Conservation (phyloP, 2,888 invertebrate species). For the Desoria tigrina region DNA sequence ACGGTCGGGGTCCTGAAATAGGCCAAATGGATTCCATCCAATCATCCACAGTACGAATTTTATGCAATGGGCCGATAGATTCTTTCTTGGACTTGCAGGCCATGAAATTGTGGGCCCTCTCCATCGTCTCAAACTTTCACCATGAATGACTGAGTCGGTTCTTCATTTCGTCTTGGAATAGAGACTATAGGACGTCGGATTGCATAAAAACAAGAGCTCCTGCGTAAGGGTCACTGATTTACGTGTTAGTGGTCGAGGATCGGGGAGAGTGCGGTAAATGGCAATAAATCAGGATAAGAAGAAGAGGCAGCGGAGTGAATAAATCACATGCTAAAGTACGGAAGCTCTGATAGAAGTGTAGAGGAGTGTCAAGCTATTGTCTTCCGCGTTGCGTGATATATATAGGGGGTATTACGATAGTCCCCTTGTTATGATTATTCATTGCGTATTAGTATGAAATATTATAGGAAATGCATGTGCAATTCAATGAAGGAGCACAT, state of each 20-base stretch:
- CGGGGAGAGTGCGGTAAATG: slow-evolving; percentile 22
- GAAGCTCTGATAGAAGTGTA: too few relatives aligned
- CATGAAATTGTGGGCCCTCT: too few relatives aligned
- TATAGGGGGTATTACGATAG: background rate
- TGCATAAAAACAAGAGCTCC: slow-evolving; percentile 10
- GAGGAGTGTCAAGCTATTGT: too few relatives aligned
- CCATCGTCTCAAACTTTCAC: slow-evolving; percentile 1
- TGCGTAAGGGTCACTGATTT: slow-evolving; percentile 36
- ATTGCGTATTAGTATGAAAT: background rate
- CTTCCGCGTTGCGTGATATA: too few relatives aligned
- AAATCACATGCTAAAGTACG: slow-evolving; percentile 18
- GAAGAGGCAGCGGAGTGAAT: slow-evolving; percentile 15
- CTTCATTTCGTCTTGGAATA: slow-evolving; percentile 21
- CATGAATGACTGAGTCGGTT: slow-evolving; percentile 22
- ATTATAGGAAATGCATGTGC: slow-evolving; percentile 11
- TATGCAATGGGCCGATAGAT: too few relatives aligned
- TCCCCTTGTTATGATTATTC: too few relatives aligned
- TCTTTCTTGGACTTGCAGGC: too few relatives aligned
- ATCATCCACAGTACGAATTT: too few relatives aligned
- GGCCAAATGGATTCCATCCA: too few relatives aligned
- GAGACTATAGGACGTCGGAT: too few relatives aligned
- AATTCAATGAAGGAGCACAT: background rate
- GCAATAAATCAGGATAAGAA: slow-evolving; percentile 42
- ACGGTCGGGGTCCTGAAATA: too few relatives aligned
- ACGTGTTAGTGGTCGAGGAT: slow-evolving; percentile 35